Evolutionary conservation across 2,888 invertebrate species (phyloP), one percentile per base, ranked within the genome.

Genomic region (Syrista parreyssii): DNA sequence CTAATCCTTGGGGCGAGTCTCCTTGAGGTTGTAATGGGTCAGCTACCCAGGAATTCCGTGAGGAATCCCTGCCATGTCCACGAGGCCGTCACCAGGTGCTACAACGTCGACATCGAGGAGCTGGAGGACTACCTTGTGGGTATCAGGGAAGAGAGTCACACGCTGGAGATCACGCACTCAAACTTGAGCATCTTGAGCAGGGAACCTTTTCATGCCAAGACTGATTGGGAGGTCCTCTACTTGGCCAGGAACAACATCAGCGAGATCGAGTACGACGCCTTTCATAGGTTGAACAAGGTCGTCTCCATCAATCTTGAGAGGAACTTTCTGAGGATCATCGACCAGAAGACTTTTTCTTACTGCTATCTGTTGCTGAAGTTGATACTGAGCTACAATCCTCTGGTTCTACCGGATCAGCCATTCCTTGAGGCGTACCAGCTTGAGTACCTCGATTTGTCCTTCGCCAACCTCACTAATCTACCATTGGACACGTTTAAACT

Each of bases 331-430:
- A 75, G 55, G 72, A 33, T 31, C 71, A 35, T 78, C 32, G 33
- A 78, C 12, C 78, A 75, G 15, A 75, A 75, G 72, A 78, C 78
- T 30, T 78, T 78, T 68, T 40, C 78, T 15, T 78, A 75, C 68
- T 78, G 78, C 72, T 78, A 78, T 73, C 35, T 78, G 68, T 72
- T 78, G 68, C 75, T 78, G 23, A 78, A 78, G 73, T 68, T 78
- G 72, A 68, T 78, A 12, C 72, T 78, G 75, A 75, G 78, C 33
- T 71, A 75, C 78, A 78, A 78, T 30, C 78, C 78, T 12, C 55
- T 78, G 1, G 31, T 68, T 4, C 75, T 78, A 32, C 68, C 33
- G 15, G 78, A 75, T 1, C 40, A 32, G n/a, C 71, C 78, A 4
- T 78, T 78, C 35, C 78, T 78, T 30, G 78, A 78, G 68, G 78